A percentile compares a stretch with the other conserved stretches of the same genome.
phyloP scores from a whole-genome alignment of 2,113 vertebrate genomes.

The Pedetes capensis region DNA sequence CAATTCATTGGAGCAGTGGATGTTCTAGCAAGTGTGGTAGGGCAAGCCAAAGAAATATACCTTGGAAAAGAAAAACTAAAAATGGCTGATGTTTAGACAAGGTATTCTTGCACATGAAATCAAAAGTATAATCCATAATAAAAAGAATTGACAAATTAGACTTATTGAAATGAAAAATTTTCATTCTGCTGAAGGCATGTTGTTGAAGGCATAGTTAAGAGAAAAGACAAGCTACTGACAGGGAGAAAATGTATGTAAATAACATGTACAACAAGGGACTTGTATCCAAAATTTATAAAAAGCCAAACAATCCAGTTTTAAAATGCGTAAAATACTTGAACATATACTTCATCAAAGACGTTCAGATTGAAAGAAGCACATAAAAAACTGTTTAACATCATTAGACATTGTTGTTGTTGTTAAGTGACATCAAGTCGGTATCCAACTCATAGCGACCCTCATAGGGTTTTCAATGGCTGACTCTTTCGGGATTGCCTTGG shows the following conservation, averaged over 20 bases:
- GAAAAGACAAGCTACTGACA: background rate
- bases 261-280: background rate
- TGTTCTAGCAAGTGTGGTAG: background rate
- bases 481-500: too few relatives aligned
- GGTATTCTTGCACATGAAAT: background rate
- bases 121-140: background rate
- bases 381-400: background rate
- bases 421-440: too few relatives aligned
- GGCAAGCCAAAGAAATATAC: background rate
- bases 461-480: too few relatives aligned
- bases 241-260: background rate
- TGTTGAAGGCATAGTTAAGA: too few relatives aligned
- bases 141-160: background rate
- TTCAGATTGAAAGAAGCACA: background rate
- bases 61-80: background rate
- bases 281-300: background rate
- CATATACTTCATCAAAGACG: background rate
- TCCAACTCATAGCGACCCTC: too few relatives aligned
- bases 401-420: too few relatives aligned
- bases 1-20: background rate
- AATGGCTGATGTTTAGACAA: too few relatives aligned
- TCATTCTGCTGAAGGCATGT: background rate
- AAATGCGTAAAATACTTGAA: constrained; percentile 5
- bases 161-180: background rate
- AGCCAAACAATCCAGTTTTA: background rate